phyloP scores from a whole-genome alignment of 2,888 invertebrate genomes.

The Pharmacophagus antenor region DNA sequence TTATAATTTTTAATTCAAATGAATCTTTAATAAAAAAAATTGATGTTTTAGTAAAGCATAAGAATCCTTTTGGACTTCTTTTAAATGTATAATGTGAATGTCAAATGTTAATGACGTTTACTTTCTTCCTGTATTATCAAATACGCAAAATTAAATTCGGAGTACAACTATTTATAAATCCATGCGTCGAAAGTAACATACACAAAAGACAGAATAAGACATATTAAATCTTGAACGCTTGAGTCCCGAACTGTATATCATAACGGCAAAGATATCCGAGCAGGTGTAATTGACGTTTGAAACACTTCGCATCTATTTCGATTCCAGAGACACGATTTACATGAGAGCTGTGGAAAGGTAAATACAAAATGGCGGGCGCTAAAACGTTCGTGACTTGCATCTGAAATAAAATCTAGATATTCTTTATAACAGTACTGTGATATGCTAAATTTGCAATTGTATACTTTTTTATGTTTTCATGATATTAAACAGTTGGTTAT shows the following conservation, averaged over 20 bases:
- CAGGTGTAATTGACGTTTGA: slow-evolving; percentile 37
- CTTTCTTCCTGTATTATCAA: not conserved
- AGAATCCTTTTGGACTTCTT: too few relatives aligned
- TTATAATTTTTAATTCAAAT: too few relatives aligned
- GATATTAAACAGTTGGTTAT: too few relatives aligned
- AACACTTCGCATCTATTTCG: slow-evolving; percentile 31
- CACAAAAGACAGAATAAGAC: not conserved
- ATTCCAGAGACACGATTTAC: slow-evolving; percentile 12
- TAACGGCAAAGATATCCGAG: slow-evolving; percentile 9
- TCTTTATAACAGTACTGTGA: not conserved
- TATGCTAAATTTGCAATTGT: too few relatives aligned
- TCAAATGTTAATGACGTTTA: not conserved
- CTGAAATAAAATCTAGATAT: slow-evolving; percentile 3
- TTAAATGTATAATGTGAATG: too few relatives aligned
- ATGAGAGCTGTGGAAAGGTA: slow-evolving; percentile 14
- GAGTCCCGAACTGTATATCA: slow-evolving; percentile 6
- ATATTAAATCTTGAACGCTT: slow-evolving; percentile 6
- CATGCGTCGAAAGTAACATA: not conserved
- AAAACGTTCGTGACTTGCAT: slow-evolving; percentile 12
- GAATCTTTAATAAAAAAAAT: too few relatives aligned
- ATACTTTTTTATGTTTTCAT: too few relatives aligned
- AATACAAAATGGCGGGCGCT: slow-evolving; percentile 19
- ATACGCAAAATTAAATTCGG: not conserved
- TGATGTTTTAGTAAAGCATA: too few relatives aligned
- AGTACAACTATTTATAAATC: not conserved